Evolutionary conservation across 2,888 invertebrate species (phyloP), one percentile per base, ranked within the genome.

Genomic region (Sussaba pulchella): DNA sequence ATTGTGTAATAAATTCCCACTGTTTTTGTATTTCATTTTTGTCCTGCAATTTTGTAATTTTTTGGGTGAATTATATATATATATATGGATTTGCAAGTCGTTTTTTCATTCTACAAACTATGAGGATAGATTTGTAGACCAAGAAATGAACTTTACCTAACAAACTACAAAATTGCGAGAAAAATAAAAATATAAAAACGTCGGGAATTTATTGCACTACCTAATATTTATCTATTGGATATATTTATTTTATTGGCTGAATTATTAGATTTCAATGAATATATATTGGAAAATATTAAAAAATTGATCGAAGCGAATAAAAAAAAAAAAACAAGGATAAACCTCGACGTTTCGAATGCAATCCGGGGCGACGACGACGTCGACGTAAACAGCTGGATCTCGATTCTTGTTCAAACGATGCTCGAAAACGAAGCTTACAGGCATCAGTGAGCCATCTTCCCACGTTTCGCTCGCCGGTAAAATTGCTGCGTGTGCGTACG

Each of bases 401-500:
- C 86, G 86, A 3, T 67, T 76, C 61, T 84, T 88, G 57, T 91
- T 91, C 17, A 87, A 67, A 36, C 79, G 84, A 80, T 91, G 91
- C 14, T 89, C 83, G 57, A 91, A 91, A 17, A 88, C 86, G n/a
- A 91, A 88, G 50, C 87, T 88, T 1, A 86, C 82, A 0, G 90
- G 87, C 43, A 91, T 70, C 1, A 90, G 82, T 17, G 82, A 80
- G 9, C 90, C 90, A 3, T 86, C 83, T 2, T 82, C 52, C 91
- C 91, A 91, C 0, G 85, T 77, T 6, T 78, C 79, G 31, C 78
- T 81, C 1, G 86, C 83, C 45, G 91, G 88, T 52, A 90, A 61
- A 77, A 91, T 82, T n/a, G 90, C 91, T 91, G 52, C n/a, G n/a
- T 24, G 83, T 57, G n/a, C n/a, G n/a, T n/a, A n/a, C n/a, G n/a